Percentiles rank a stretch among this genome's conserved stretches.
These are phyloP conservation scores for Gnathochromis pfefferi DNA, from an alignment of 2,113 vertebrate species.

Conservation along the genomic window DNA sequence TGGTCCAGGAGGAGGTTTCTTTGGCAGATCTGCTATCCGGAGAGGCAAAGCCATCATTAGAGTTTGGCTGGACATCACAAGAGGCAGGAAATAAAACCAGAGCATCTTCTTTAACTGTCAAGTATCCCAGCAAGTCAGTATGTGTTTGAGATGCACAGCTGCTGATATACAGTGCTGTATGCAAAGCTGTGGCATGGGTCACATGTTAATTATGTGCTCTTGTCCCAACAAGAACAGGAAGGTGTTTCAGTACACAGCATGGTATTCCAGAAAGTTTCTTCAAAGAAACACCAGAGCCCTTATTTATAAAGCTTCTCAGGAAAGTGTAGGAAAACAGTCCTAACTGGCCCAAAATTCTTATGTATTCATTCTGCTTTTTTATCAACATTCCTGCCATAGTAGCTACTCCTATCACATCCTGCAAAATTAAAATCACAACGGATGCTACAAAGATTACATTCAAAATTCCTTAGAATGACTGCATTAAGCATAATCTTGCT, in stretches of 20 bases:
- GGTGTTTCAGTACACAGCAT: not conserved
- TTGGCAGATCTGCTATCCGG: not conserved
- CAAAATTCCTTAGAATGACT: not conserved
- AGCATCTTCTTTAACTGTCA: slow-evolving; percentile 7
- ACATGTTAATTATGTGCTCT: slow-evolving; percentile 53
- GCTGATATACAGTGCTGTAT: not conserved
- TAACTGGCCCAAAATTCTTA: not conserved
- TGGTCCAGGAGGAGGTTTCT: not conserved
- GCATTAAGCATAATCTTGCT: not conserved
- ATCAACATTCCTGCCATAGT: not conserved
- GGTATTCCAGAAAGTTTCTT: not conserved
- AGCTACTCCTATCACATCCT: not conserved
- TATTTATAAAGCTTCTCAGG: not conserved
- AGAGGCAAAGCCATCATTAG: not conserved
- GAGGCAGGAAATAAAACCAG: slow-evolving; percentile 15
- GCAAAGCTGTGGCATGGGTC: not conserved
- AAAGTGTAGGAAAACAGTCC: not conserved
- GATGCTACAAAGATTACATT: not conserved
- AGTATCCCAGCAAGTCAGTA: not conserved
- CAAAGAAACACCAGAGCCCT: not conserved
- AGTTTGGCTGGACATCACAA: not conserved
- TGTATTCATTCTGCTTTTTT: not conserved
- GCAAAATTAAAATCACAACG: not conserved
- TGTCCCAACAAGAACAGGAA: slow-evolving; percentile 44
- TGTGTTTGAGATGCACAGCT: not conserved